Evolutionary conservation across 2,113 vertebrate species (phyloP).

Genomic region (Phocoena phocoena): DNA sequence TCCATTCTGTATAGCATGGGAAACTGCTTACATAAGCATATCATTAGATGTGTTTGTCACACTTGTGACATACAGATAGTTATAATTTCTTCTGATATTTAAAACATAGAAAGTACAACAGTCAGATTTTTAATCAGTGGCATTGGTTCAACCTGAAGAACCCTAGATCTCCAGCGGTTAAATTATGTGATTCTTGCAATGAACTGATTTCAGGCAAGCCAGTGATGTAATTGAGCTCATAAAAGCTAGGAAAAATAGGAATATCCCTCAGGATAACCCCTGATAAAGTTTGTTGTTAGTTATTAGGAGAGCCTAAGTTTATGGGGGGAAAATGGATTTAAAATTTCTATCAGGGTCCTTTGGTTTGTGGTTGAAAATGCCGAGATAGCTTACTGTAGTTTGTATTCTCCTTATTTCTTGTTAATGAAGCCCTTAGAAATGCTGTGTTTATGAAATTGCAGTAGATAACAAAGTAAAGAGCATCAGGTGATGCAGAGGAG

Average conservation of each 20-base stretch:
- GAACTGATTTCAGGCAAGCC: not conserved
- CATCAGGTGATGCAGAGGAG: not conserved
- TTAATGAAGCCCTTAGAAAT: not conserved
- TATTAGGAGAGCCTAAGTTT: not conserved
- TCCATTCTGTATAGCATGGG: not conserved
- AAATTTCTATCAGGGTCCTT: not conserved
- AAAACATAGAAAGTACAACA: not conserved
- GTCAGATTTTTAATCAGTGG: not conserved
- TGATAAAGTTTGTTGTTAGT: constrained; percentile 13
- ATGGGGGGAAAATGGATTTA: not conserved
- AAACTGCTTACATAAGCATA: not conserved
- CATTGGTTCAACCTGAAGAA: not conserved
- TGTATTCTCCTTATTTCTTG: not conserved
- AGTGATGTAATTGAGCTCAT: not conserved
- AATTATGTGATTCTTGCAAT: not conserved
- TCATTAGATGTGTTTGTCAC: not conserved
- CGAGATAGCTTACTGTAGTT: not conserved
- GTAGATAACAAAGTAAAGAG: not conserved
- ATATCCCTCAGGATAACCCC: not conserved
- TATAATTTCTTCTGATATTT: constrained; percentile 32
- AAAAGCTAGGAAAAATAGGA: not conserved
- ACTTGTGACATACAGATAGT: not conserved
- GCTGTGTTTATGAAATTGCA: not conserved
- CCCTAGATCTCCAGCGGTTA: not conserved
- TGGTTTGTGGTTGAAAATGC: not conserved